Conservation (phyloP, 2,113 vertebrate species). For the Terrapene triunguis region DNA sequence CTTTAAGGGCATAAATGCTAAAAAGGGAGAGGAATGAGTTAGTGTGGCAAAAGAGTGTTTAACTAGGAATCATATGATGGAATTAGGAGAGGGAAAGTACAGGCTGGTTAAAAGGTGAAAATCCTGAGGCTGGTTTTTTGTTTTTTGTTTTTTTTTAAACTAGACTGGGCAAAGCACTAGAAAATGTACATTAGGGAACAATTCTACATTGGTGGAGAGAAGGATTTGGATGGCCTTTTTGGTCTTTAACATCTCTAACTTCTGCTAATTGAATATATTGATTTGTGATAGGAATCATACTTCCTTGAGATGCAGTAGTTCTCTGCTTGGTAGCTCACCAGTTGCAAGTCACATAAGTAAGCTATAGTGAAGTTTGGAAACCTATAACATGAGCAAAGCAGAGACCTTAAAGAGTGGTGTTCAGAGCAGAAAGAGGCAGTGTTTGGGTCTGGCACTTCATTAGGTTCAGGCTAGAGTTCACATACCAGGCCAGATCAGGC, state of each 20-base stretch:
- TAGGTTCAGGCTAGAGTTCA: neutral
- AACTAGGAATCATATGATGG: neutral
- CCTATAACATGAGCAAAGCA: rapidly evolving
- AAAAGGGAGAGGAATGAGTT: neutral
- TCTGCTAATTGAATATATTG: neutral
- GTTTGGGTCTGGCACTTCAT: neutral
- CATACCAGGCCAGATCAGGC: neutral
- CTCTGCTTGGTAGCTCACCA: neutral
- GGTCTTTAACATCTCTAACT: neutral
- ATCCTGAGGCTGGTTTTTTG: rapidly evolving
- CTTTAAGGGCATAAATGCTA: neutral
- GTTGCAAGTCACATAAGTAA: neutral
- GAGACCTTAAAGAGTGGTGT: neutral
- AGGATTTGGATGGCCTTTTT: neutral
- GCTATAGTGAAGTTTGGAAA: neutral
- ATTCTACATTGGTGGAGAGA: neutral
- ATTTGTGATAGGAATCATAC: neutral
- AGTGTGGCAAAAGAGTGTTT: neutral
- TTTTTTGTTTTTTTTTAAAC: neutral
- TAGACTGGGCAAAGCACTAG: neutral
- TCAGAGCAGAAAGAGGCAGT: neutral
- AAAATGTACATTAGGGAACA: neutral
- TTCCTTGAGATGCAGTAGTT: neutral
- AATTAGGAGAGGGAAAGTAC: neutral
- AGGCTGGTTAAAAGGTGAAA: neutral